Conservation (phyloP, 2,113 vertebrate species). For the Protobothrops flavoviridis region DNA sequence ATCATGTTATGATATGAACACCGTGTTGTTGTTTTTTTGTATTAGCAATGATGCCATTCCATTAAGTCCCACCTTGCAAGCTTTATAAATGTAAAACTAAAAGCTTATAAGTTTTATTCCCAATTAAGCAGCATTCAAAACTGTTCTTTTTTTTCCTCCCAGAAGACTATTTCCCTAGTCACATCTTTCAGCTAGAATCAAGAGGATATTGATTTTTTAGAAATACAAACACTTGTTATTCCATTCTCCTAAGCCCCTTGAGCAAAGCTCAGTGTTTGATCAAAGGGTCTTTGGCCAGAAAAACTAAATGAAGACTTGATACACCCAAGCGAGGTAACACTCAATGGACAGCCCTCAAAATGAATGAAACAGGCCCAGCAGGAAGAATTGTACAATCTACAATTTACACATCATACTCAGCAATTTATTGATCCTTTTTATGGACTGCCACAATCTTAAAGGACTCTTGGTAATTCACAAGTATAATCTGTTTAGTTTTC, state of each 20-base stretch:
- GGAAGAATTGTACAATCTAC: background rate
- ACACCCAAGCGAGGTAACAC: background rate
- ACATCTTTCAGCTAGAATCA: background rate
- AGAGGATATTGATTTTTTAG: background rate
- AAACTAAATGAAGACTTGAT: background rate
- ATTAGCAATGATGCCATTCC: background rate
- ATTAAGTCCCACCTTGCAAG: background rate
- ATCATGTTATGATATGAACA: background rate
- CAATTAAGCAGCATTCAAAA: background rate
- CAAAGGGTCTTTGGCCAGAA: background rate
- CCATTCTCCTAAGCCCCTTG: background rate
- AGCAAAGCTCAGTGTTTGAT: background rate
- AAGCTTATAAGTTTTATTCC: background rate
- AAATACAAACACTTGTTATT: background rate
- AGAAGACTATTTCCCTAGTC: background rate
- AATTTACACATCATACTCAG: background rate
- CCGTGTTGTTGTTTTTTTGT: background rate
- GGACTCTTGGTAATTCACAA: background rate
- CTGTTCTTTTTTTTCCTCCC: background rate
- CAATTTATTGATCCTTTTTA: background rate
- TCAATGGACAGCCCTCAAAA: background rate
- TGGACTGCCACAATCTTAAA: background rate
- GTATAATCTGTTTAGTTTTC: background rate
- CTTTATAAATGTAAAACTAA: background rate
- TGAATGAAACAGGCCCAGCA: background rate